phyloP scores from a whole-genome alignment of 2,888 invertebrate genomes.

The Trissolcus japonicus region DNA sequence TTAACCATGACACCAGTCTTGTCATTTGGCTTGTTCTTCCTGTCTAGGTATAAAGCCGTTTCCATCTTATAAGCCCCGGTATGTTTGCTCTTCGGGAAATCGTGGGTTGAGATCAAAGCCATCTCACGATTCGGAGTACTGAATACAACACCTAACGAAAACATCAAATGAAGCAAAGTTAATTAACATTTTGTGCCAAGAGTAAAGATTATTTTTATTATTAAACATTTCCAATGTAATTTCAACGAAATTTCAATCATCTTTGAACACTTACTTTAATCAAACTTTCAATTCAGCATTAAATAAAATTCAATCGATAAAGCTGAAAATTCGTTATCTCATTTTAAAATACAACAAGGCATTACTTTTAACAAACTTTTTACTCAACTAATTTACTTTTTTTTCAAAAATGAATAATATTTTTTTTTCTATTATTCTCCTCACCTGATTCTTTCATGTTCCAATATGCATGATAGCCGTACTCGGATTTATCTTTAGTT shows the following conservation, averaged over 20 bases:
- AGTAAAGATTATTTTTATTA: background rate
- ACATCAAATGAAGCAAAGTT: conserved; percentile 2
- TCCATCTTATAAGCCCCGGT: conserved; percentile 82
- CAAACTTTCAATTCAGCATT: no score
- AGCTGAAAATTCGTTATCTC: no score
- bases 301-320: no score
- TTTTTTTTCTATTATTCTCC: no score
- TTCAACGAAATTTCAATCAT: no score
- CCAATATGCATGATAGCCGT: conserved; percentile 82
- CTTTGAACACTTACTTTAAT: no score
- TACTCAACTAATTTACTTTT: background rate
- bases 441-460: conserved; percentile 81
- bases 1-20: conserved; percentile 80
- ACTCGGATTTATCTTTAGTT: conserved; percentile 83
- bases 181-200: background rate
- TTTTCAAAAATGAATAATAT: no score
- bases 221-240: no score
- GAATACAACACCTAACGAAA: conserved; percentile 77
- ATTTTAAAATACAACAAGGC: background rate
- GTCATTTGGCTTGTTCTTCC: conserved; percentile 83
- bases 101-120: conserved; percentile 78
- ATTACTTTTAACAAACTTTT: background rate
- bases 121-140: conserved; percentile 84
- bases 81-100: conserved; percentile 70
- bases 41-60: conserved; percentile 83